These are phyloP conservation scores for Spheniscus humboldti DNA, from an alignment of 2,797 vertebrate species.

Conservation along the genomic window DNA sequence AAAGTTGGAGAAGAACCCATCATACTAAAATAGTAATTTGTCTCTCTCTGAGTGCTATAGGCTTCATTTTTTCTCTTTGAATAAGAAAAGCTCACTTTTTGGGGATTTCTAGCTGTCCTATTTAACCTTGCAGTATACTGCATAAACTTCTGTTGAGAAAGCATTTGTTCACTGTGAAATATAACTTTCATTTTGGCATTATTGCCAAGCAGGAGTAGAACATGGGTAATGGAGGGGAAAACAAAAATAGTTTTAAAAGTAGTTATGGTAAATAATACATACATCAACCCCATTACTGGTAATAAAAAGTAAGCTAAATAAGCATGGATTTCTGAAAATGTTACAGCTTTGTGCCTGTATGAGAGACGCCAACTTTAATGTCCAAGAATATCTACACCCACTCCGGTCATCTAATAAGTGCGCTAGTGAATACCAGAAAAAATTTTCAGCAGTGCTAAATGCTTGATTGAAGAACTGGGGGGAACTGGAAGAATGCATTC, in stretches of 20 bases:
- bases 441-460: neutral
- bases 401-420: rapidly evolving
- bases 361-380: neutral
- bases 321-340: neutral
- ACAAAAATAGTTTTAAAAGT: neutral
- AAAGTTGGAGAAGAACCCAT: neutral
- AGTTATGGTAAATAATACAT: neutral
- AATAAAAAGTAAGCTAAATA: neutral
- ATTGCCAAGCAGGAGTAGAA: neutral
- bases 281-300: neutral
- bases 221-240: neutral
- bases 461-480: neutral
- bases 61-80: neutral
- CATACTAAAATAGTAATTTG: neutral
- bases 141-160: neutral
- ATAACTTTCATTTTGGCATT: neutral
- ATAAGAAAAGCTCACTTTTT: neutral
- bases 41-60: neutral
- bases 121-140: neutral
- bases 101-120: neutral
- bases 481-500: neutral
- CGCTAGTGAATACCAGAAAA: neutral
- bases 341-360: neutral
- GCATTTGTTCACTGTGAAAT: neutral
- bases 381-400: neutral